A percentile compares a stretch with the other conserved stretches of the same genome.
These are phyloP conservation scores for pig (Sus scrofa) DNA, from an alignment of 2,113 vertebrate species.

Conservation along the genomic window T2T-Sscrofa CM000812.6:55499001-55499500, in stretches of 20 bases:
- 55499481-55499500: neutral
- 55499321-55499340: constrained; percentile 1
- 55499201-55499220: neutral
- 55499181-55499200: neutral
- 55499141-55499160: neutral
- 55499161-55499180: neutral
- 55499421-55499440: neutral
- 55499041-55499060: neutral
- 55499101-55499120: neutral
- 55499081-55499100: neutral
- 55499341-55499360: neutral
- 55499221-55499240: neutral
- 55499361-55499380: neutral
- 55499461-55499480: neutral
- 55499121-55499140: neutral
- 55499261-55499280: neutral
- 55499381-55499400: constrained; percentile 3
- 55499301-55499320: neutral
- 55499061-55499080: neutral
- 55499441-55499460: neutral
- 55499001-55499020: neutral
- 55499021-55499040: neutral
- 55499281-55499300: neutral
- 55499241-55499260: neutral
- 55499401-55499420: neutral